Evolutionary conservation across 2,113 vertebrate species (phyloP).

Genomic region (Ochotona curzoniae): DNA sequence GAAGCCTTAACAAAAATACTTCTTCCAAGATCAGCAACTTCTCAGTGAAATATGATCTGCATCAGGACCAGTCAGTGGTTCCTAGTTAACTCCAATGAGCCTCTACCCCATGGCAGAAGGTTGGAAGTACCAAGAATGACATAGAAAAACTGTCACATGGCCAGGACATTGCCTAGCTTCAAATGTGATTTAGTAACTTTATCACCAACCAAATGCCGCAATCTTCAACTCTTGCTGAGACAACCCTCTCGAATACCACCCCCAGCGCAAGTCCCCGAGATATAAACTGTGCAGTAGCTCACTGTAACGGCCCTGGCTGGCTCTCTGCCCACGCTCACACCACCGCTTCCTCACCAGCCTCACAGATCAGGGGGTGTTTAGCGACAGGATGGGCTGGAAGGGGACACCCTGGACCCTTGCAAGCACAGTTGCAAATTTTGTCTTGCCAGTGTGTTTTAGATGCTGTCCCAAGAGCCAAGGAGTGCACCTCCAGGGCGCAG

Average conservation of each 20-base stretch:
- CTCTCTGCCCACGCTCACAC: neutral
- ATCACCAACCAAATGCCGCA: neutral
- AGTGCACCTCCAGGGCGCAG: neutral
- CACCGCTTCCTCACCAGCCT: neutral
- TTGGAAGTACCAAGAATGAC: neutral
- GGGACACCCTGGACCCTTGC: neutral
- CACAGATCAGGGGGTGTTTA: neutral
- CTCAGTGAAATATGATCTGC: neutral
- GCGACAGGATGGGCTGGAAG: neutral
- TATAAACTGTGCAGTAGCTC: fast-evolving
- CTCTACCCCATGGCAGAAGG: fast-evolving
- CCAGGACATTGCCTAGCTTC: neutral
- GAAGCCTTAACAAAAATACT: neutral
- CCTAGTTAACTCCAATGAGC: neutral
- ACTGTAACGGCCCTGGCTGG: neutral
- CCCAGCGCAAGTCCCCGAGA: neutral
- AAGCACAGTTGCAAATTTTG: neutral
- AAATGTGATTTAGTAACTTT: neutral
- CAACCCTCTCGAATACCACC: neutral
- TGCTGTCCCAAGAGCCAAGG: neutral
- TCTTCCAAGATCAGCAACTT: neutral
- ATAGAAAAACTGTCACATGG: neutral
- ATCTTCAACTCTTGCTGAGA: neutral
- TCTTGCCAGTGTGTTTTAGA: neutral
- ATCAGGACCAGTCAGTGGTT: neutral